These are phyloP conservation scores for Pedionomus torquatus DNA, from an alignment of 2,113 vertebrate genomes.

Conservation along the genomic window DNA sequence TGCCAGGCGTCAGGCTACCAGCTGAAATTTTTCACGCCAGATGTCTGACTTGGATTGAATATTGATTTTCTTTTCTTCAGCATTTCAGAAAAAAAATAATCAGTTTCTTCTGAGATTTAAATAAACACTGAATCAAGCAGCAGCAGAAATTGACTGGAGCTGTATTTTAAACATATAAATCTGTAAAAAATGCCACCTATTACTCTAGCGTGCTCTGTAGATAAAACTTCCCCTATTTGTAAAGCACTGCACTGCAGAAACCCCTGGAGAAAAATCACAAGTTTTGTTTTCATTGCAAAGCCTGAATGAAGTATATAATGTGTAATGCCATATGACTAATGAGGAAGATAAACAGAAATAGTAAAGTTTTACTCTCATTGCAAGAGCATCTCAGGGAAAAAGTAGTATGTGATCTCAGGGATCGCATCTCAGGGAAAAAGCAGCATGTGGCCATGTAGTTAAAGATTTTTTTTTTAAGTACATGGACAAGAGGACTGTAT, in stretches of 20 bases:
- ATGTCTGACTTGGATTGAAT: constrained; percentile 35
- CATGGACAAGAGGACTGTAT: rapidly evolving
- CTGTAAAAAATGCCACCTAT: background rate
- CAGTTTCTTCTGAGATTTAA: background rate
- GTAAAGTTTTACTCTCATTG: background rate
- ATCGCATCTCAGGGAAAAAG: background rate
- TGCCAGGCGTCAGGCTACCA: background rate
- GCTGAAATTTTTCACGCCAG: constrained; percentile 13
- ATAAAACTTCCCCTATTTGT: background rate
- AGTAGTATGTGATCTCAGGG: background rate
- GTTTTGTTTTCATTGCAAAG: background rate
- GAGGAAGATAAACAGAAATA: background rate
- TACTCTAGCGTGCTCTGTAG: background rate
- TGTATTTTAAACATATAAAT: background rate
- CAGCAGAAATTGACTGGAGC: background rate
- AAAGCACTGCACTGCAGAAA: background rate
- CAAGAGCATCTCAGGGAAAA: background rate
- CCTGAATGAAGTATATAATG: background rate
- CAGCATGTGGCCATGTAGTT: background rate
- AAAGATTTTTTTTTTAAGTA: background rate
- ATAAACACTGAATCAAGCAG: background rate
- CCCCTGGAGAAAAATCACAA: background rate
- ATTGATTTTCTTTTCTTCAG: constrained; percentile 32
- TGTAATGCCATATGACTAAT: background rate
- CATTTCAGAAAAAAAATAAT: background rate